phyloP scores from a whole-genome alignment of 2,797 vertebrate species.

The Acanthopagrus latus region DNA sequence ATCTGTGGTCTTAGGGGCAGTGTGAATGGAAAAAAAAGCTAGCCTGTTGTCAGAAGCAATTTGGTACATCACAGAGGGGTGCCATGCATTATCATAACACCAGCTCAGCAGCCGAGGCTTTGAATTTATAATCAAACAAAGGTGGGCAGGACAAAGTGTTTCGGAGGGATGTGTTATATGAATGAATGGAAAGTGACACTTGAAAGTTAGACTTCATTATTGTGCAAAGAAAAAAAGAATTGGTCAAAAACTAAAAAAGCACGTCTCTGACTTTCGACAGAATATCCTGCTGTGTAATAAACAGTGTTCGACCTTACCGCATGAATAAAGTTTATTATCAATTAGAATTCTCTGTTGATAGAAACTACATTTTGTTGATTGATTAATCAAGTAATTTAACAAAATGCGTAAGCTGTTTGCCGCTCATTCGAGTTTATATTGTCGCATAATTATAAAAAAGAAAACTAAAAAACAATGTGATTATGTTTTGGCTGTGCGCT shows the following conservation, averaged over 20 bases:
- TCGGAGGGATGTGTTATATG: constrained; percentile 46
- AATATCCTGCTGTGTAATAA: background rate
- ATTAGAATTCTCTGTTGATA: background rate
- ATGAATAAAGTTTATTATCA: background rate
- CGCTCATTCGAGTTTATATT: background rate
- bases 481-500: background rate
- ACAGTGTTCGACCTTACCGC: background rate
- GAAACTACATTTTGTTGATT: background rate
- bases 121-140: constrained; percentile 76
- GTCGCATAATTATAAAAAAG: no score
- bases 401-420: background rate
- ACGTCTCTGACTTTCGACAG: background rate
- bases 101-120: constrained; percentile 75
- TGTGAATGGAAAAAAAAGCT: constrained; percentile 68
- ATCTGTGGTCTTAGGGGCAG: constrained; percentile 70
- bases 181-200: constrained; percentile 36
- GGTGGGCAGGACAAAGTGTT: constrained; percentile 61
- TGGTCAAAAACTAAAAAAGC: constrained; percentile 13
- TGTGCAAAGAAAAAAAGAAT: constrained; percentile 1
- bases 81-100: constrained; percentile 80
- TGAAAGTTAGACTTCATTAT: constrained; percentile 25
- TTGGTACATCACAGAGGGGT: constrained; percentile 77
- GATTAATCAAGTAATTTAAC: background rate
- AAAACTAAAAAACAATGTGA: no score
- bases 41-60: constrained; percentile 82